Percentiles rank a stretch among this genome's conserved stretches.
phyloP scores from a whole-genome alignment of 2,797 vertebrate genomes.

The Kryptolebias ocellatus region DNA sequence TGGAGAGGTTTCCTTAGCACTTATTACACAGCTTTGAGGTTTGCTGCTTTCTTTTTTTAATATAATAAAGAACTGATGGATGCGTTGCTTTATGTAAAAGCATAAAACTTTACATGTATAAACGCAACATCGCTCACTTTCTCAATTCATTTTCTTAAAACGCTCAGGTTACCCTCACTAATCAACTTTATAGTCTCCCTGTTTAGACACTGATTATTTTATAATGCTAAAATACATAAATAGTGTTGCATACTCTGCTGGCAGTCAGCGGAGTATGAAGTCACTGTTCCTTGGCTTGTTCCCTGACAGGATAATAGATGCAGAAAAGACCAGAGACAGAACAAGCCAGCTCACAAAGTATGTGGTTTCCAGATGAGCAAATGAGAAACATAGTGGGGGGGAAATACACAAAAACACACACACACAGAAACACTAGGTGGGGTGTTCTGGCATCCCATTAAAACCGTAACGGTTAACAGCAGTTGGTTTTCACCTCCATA shows the following conservation, averaged over 20 bases:
- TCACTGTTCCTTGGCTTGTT: constrained; percentile 46
- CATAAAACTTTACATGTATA: neutral
- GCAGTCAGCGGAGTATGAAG: constrained; percentile 56
- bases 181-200: constrained; percentile 16
- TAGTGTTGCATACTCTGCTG: constrained; percentile 20
- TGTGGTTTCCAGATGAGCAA: constrained; percentile 62
- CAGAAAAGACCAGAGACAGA: constrained; percentile 37
- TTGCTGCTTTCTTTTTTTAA: constrained; percentile 41
- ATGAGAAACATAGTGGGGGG: constrained; percentile 31
- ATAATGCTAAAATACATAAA: constrained; percentile 39
- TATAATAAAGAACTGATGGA: neutral
- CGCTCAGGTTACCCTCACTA: constrained; percentile 17
- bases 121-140: constrained; percentile 14
- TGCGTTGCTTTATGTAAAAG: constrained; percentile 7
- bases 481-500: neutral
- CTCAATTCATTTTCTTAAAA: constrained; percentile 26
- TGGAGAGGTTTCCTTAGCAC: neutral
- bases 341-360: constrained; percentile 23
- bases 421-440: constrained; percentile 14
- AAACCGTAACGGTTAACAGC: constrained; percentile 12
- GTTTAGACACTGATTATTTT: constrained; percentile 27
- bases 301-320: constrained; percentile 67
- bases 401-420: neutral
- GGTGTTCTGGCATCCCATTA: constrained; percentile 29
- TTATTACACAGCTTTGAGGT: constrained; percentile 30